Conservation (phyloP, 2,797 vertebrate genomes). For the Phrynocephalus forsythii region DNA sequence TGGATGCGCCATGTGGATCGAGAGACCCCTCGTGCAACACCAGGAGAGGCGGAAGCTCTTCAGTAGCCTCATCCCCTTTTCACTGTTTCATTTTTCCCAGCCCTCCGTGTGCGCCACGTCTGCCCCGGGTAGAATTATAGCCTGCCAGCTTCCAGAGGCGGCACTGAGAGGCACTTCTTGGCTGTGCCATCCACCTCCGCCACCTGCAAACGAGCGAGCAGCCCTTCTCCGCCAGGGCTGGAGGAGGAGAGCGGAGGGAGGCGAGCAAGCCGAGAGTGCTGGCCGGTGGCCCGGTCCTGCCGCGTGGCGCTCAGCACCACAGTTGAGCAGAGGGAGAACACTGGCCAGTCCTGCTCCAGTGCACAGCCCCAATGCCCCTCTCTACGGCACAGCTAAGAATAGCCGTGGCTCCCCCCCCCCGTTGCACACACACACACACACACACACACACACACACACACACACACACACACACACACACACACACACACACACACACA, state of each 20-base stretch:
- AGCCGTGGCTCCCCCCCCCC: background rate
- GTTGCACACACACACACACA: too few relatives aligned
- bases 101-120: background rate
- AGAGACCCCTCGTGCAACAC: background rate
- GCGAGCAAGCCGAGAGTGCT: slow-evolving; percentile 52
- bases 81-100: background rate
- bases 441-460: too few relatives aligned
- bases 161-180: slow-evolving; percentile 54
- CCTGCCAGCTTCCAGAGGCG: slow-evolving; percentile 43
- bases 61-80: background rate
- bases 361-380: slow-evolving; percentile 44
- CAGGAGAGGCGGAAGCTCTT: background rate
- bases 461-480: too few relatives aligned
- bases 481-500: too few relatives aligned
- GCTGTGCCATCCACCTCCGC: slow-evolving; percentile 58
- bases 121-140: background rate
- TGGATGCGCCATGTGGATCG: background rate
- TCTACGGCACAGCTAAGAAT: background rate
- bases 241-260: background rate
- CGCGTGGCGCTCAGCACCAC: slow-evolving; percentile 24
- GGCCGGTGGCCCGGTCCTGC: slow-evolving; percentile 54
- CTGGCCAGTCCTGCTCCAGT: background rate
- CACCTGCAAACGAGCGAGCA: slow-evolving; percentile 66
- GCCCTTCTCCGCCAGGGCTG: slow-evolving; percentile 35
- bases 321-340: slow-evolving; percentile 12